Evolutionary conservation across 2,113 vertebrate species (phyloP).

Genomic region (Phasianus colchicus): DNA sequence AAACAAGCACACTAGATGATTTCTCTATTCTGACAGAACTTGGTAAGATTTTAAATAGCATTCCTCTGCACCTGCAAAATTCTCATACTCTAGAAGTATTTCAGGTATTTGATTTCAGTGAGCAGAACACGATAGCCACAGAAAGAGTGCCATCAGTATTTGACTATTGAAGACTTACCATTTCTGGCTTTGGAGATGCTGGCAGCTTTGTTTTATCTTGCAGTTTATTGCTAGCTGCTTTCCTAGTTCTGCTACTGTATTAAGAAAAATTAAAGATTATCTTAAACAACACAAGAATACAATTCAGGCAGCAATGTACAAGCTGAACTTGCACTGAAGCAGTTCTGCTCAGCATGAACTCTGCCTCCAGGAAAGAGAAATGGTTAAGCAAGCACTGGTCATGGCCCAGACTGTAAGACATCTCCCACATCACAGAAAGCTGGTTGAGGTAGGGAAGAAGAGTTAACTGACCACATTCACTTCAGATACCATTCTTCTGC

Average conservation of each 20-base stretch:
- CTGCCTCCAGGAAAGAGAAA: not conserved
- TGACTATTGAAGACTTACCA: constrained; percentile 61
- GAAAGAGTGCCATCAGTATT: not conserved
- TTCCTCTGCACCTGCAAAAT: not conserved
- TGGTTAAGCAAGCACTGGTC: not conserved
- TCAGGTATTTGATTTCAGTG: not conserved
- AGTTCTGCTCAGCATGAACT: not conserved
- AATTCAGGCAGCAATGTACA: not conserved
- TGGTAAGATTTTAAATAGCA: not conserved
- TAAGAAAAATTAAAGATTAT: not conserved
- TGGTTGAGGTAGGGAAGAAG: not conserved
- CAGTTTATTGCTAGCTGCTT: constrained; percentile 20
- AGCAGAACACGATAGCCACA: not conserved
- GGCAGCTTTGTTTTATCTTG: constrained; percentile 34
- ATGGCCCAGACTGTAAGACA: not conserved
- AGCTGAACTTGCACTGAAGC: not conserved
- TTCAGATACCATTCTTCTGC: not conserved
- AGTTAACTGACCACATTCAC: not conserved
- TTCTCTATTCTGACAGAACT: not conserved
- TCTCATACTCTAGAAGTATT: not conserved
- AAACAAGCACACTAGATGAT: not conserved
- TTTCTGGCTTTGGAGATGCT: constrained; percentile 51
- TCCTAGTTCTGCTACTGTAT: constrained; percentile 42
- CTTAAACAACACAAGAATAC: not conserved
- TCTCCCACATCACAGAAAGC: not conserved